Conservation (phyloP, 2,888 invertebrate species). For the Eristalis pertinax region DNA sequence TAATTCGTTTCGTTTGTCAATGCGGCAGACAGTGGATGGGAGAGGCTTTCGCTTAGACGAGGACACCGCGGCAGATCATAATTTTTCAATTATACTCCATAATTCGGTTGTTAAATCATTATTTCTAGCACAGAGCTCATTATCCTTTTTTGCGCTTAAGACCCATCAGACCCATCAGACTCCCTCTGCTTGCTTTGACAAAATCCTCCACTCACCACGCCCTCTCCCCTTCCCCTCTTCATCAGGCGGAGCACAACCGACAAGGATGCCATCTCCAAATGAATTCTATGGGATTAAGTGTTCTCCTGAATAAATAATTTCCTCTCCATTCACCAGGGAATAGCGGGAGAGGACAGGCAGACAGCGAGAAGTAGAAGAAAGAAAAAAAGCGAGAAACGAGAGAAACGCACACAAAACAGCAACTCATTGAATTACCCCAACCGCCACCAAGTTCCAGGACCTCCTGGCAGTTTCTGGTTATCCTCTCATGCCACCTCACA, state of each 20-base stretch:
- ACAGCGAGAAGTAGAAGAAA: not conserved
- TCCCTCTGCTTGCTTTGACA: constrained; percentile 3
- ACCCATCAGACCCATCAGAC: not conserved
- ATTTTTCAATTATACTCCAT: constrained; percentile 59
- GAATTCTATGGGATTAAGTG: constrained; percentile 63
- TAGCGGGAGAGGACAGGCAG: not conserved
- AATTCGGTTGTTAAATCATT: constrained; percentile 57
- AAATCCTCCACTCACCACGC: not conserved
- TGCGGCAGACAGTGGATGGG: not conserved
- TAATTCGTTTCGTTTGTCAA: constrained; percentile 12
- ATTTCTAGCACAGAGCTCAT: constrained; percentile 42
- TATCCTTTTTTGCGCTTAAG: constrained; percentile 5
- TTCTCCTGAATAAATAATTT: constrained; percentile 69
- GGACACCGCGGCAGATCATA: constrained; percentile 11
- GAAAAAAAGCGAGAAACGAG: not conserved
- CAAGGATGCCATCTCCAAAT: constrained; percentile 32
- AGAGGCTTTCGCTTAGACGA: not conserved
- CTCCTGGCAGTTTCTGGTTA: constrained; percentile 27
- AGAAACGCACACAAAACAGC: constrained; percentile 20
- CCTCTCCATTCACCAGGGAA: constrained; percentile 56
- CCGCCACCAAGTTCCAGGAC: not conserved
- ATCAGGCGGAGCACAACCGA: not conserved
- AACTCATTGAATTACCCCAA: constrained; percentile 59
- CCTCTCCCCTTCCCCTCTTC: not conserved
- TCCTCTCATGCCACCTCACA: not conserved